A percentile compares a stretch with the other conserved stretches of the same genome.
phyloP scores from a whole-genome alignment of 2,797 vertebrate genomes.

The Tapirus indicus region DNA sequence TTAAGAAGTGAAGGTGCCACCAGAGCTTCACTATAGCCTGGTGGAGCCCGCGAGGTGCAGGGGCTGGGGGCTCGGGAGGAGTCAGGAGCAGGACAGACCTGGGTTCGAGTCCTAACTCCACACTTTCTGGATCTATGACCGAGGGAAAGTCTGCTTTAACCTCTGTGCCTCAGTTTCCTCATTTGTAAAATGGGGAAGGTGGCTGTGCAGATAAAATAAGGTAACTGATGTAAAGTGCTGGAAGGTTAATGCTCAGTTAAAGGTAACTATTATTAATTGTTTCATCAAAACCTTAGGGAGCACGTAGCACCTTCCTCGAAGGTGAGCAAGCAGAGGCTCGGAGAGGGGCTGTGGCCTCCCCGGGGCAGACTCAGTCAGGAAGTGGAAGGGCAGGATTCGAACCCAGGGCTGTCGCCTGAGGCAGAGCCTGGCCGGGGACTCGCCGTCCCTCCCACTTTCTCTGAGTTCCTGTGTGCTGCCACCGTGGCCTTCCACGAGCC shows the following conservation, averaged over 20 bases:
- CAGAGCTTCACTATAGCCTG: neutral
- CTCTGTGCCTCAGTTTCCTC: neutral
- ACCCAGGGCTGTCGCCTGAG: neutral
- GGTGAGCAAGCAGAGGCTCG: neutral
- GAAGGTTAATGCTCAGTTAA: rapidly evolving
- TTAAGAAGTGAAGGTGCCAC: neutral
- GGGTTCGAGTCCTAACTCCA: neutral
- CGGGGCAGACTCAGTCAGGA: neutral
- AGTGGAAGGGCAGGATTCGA: too few relatives aligned
- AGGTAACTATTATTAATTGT: rapidly evolving
- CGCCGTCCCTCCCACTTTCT: neutral
- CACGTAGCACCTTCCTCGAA: neutral
- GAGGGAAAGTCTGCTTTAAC: neutral
- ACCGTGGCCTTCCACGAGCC: neutral
- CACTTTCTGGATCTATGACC: neutral
- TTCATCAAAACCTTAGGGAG: neutral
- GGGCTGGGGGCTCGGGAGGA: neutral
- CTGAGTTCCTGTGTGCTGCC: neutral
- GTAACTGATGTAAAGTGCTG: too few relatives aligned
- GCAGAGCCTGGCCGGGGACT: too few relatives aligned
- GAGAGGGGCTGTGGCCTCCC: neutral
- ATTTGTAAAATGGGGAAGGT: neutral
- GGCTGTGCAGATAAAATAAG: rapidly evolving
- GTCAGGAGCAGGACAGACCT: neutral
- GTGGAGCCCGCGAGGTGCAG: rapidly evolving